A percentile compares a stretch with the other conserved stretches of the same genome.
These are phyloP conservation scores for Alexandromys fortis DNA, from an alignment of 2,113 vertebrate species.

Conservation along the genomic window DNA sequence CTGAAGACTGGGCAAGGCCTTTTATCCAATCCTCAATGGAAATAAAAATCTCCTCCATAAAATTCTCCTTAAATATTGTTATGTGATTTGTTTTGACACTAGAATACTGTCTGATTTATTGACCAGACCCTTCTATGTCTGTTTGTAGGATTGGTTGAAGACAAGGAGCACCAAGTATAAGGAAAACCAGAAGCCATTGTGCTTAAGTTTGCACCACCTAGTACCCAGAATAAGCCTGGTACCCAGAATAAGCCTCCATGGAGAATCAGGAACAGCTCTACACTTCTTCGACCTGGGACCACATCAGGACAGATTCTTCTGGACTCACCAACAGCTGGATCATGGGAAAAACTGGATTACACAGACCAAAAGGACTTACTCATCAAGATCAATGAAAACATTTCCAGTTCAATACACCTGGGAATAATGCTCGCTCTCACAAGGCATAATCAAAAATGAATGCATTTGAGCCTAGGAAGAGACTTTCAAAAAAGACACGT, in stretches of 20 bases:
- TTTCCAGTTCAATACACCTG: background rate
- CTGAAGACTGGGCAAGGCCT: background rate
- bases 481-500: background rate
- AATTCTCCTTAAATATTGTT: background rate
- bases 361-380: background rate
- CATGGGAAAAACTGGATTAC: background rate
- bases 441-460: background rate
- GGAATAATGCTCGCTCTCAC: background rate
- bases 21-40: background rate
- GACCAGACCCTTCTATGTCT: background rate
- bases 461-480: background rate
- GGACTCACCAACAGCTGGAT: background rate
- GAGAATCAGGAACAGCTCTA: background rate
- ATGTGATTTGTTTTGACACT: background rate
- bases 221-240: background rate
- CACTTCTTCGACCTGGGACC: background rate
- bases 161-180: background rate
- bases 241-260: background rate
- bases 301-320: background rate
- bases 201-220: background rate
- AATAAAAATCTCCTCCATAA: background rate
- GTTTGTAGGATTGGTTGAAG: background rate
- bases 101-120: background rate
- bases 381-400: background rate
- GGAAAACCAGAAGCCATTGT: background rate